Evolutionary conservation across 2,797 vertebrate genomes (phyloP), one percentile per base, ranked within the genome.

Genomic region (Sebastiscus tertius): DNA sequence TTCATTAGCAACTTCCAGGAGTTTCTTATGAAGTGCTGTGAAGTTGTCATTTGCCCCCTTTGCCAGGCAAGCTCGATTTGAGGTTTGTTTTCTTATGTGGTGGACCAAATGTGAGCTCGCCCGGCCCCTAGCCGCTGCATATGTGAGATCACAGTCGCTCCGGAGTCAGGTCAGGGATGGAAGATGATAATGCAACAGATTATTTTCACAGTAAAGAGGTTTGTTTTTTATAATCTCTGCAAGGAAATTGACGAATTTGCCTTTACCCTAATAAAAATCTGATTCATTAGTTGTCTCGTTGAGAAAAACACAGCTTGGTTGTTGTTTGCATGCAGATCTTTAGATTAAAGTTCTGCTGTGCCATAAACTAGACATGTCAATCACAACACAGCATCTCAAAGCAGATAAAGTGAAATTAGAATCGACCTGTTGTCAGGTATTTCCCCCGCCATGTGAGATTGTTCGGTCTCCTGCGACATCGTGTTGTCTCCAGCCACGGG

Each of bases 1-100:
- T 95, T 96, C 95, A 96, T 96, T 96, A 96, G 95, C 95, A 95
- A 94, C 93, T 96, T 95, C 94, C 94, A 96, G 94, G 91, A 95
- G 95, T 92, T 95, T 95, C 93, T 96, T 95, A 96, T 95, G 93
- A 95, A 95, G 94, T 96, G 94, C 93, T 93, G 95, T 94, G 94
- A 95, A 95, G 92, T 95, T 94, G 94, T 95, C 92, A 91, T 96
- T 94, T 94, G 90, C 89, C 86, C 79, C 86, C 92, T 93, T 94
- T 94, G 91, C 93, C 94, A 91, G 89, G 84, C 87, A 89, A 90
- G 85, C 95, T 94, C 79, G 55, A 93, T 79, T 39, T 88, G 62
- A 86, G 83, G 89, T 94, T 95, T 96, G 93, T 95, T 95, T 95
- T 95, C 92, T 94, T 95, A 91, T 89, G 85, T 84, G 88, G 36